These are phyloP conservation scores for Triops cancriformis DNA, from an alignment of 1,140 invertebrate genomes.

Conservation along the genomic window DNA sequence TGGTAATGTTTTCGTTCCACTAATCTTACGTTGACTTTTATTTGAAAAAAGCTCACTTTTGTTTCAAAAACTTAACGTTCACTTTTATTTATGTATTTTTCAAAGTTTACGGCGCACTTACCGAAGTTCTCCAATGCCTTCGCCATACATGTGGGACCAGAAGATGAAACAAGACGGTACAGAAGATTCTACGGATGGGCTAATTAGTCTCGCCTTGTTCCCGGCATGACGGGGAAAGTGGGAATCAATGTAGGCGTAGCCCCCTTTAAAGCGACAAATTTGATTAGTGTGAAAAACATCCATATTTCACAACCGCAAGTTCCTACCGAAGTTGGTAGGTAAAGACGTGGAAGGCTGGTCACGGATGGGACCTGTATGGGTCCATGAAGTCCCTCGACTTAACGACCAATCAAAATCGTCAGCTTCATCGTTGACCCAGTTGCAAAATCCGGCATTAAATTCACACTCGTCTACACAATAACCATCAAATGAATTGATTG, in stretches of 20 bases:
- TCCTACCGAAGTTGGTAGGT: conserved; percentile 21
- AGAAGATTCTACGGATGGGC: not conserved
- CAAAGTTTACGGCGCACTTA: not conserved
- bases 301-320: no score
- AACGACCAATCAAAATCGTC: conserved; percentile 26
- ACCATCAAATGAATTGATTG: not conserved
- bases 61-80: no score
- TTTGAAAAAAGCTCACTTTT: not conserved
- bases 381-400: conserved; percentile 21
- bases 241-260: conserved; percentile 27
- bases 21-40: not conserved
- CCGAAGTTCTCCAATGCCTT: conserved; percentile 23
- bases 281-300: no score
- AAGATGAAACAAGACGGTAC: conserved; percentile 23
- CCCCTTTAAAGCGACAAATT: conserved; percentile 12
- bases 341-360: conserved; percentile 22
- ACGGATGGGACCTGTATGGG: conserved; percentile 21
- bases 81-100: no score
- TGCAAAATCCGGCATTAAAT: conserved; percentile 25
- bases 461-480: conserved; percentile 23
- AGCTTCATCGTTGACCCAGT: conserved; percentile 20
- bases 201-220: conserved; percentile 16
- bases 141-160: conserved; percentile 25
- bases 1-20: not conserved
- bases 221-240: conserved; percentile 20